These are phyloP conservation scores for Triplophysa tibetana DNA, from an alignment of 2,113 vertebrate genomes.

Conservation along the genomic window DNA sequence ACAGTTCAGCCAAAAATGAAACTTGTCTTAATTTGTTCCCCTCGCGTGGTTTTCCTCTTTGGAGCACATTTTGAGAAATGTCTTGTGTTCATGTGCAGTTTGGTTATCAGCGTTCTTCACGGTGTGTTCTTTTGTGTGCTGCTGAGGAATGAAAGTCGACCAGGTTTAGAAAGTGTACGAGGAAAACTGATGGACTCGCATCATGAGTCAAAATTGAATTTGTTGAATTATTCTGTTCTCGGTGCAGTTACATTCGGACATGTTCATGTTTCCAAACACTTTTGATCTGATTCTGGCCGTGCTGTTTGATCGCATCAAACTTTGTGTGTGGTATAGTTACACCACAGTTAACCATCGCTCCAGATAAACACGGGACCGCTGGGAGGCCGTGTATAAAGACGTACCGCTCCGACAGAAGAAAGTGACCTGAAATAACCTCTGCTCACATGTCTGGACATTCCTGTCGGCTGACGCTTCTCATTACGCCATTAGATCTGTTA, in stretches of 20 bases:
- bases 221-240: too few species aligned
- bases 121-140: too few species aligned
- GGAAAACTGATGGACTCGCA: too few species aligned
- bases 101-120: too few species aligned
- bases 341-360: neutral
- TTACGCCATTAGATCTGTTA: conserved; percentile 1
- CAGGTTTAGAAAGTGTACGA: too few species aligned
- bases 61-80: neutral
- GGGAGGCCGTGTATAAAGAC: conserved; percentile 13
- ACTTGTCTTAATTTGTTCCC: neutral
- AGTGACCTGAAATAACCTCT: conserved; percentile 20
- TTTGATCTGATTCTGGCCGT: neutral
- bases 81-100: too few species aligned
- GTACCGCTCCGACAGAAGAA: neutral
- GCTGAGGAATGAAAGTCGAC: too few species aligned
- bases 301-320: conserved; percentile 1
- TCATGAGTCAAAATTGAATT: too few species aligned
- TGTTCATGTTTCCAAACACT: too few species aligned
- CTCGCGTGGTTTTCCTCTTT: too few species aligned
- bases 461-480: conserved; percentile 3
- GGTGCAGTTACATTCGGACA: too few species aligned
- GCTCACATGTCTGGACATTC: conserved; percentile 20
- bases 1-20: neutral
- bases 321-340: neutral
- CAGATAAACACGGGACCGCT: conserved; percentile 1